Percentiles rank a stretch among this genome's conserved stretches.
Conservation (phyloP, 2,888 invertebrate genomes). For the Coenonympha glycerion region DNA sequence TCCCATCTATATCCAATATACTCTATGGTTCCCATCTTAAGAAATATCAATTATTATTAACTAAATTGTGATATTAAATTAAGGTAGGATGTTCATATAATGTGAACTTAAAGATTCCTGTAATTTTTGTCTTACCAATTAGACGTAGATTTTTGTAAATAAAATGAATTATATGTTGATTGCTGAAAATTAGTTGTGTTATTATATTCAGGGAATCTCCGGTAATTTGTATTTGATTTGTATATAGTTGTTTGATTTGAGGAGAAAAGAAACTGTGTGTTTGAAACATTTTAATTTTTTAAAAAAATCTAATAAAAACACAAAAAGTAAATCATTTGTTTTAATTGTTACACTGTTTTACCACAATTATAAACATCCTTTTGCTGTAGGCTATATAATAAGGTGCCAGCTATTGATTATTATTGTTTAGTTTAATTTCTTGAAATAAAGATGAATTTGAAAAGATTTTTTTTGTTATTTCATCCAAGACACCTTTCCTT, state of each 20-base stretch:
- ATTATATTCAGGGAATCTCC: neutral
- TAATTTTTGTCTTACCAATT: too few species aligned
- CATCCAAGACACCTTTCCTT: too few species aligned
- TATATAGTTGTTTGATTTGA: neutral
- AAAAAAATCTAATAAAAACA: neutral
- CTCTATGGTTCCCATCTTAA: too few species aligned
- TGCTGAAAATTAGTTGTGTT: neutral
- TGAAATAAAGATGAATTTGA: constrained; percentile 36
- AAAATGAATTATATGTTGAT: too few species aligned
- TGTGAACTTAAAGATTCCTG: neutral
- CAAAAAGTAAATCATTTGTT: constrained; percentile 8
- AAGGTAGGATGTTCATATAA: constrained; percentile 35
- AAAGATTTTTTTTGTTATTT: constrained; percentile 20
- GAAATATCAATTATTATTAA: neutral
- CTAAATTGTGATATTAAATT: constrained; percentile 62
- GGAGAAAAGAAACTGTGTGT: neutral
- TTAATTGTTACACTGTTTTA: constrained; percentile 18
- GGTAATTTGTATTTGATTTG: neutral
- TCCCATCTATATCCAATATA: too few species aligned
- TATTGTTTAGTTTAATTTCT: constrained; percentile 12
- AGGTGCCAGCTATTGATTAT: constrained; percentile 9
- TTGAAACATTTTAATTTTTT: neutral
- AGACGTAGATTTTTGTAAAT: too few species aligned
- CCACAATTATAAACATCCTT: constrained; percentile 2
- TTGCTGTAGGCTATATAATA: constrained; percentile 6